Evolutionary conservation across 2,797 vertebrate species (phyloP), one percentile per base, ranked within the genome.

Genomic region (Acrossocheilus wenchowensis): DNA sequence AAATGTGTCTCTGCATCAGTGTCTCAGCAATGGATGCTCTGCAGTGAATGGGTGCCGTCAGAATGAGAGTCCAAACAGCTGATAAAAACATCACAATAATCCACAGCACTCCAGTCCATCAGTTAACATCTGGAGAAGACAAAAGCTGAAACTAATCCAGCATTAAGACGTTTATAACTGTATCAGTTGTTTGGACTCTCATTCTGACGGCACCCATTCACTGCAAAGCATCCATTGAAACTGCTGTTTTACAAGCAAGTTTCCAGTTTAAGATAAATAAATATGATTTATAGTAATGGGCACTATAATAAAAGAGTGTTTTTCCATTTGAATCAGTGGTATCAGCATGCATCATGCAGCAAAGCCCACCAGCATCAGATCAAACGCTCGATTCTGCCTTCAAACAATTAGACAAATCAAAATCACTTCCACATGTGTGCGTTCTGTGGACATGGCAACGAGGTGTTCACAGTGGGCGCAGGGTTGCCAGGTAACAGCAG

Each of bases 401-500:
- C 4, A 80, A 75, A 50, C 9, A 57, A 34, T 66, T 17, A 66
- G 6, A 72, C 2, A 36, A 26, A 26, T 50, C 43, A 73, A 43
- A 45, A 83, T 48, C 85, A 72, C 74, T 86, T 83, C 62, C 84
- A 36, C 34, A 72, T 85, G 86, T 91, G 87, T 82, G 86, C 85
- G 43, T 86, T 85, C 79, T 2, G 78, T 90, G 7, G 30, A 43
- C 87, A 90, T 87, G 78, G 87, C 69, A 89, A 89, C 90, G 87
- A 81, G 10, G 84, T 2, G 50, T 72, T 75, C 78, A 45, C 45
- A 78, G 71, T 9, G 15, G 21, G 36, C 6, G 11, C 50, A 71
- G 66, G 54, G 81, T 90, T 91, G 88, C 87, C 74, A 85, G 83
- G 87, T 89, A 92, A 92, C 89, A 78, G 89, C 84, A 45, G 85